phyloP scores from a whole-genome alignment of 2,888 invertebrate genomes.

The Tetranychus truncatus region DNA sequence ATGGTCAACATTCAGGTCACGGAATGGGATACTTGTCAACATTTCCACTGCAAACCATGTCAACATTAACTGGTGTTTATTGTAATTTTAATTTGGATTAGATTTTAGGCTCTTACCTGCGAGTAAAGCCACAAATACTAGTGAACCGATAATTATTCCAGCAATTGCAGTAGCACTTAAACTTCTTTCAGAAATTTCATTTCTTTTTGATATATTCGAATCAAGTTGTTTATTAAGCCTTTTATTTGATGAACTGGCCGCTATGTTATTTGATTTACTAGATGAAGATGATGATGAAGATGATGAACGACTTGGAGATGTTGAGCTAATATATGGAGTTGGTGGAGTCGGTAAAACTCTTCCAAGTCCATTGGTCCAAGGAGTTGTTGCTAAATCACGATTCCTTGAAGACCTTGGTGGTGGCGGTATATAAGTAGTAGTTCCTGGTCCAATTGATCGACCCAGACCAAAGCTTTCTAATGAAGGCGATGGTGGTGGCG shows the following conservation, averaged over 20 bases:
- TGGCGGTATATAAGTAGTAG: neutral
- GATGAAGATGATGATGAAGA: neutral
- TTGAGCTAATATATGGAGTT: constrained; percentile 5
- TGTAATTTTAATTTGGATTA: neutral
- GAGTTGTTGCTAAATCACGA: neutral
- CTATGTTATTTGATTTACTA: neutral
- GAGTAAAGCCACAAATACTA: constrained; percentile 16
- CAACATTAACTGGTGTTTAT: neutral
- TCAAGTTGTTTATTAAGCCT: neutral
- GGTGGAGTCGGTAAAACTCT: constrained; percentile 8
- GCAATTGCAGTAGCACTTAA: constrained; percentile 16
- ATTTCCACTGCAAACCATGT: too few relatives aligned
- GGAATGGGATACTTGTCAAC: neutral
- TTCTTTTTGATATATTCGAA: neutral
- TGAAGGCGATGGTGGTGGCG: neutral
- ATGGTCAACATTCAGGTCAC: constrained; percentile 33
- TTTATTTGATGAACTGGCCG: neutral
- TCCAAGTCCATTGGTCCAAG: neutral
- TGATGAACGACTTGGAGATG: neutral
- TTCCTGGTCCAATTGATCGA: neutral
- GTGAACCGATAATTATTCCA: constrained; percentile 18
- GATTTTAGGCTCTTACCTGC: constrained; percentile 11
- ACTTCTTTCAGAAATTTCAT: neutral
- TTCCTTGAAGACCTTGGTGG: neutral
- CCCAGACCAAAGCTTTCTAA: neutral